phyloP scores from a whole-genome alignment of 2,888 invertebrate genomes.

The Mythimna pallens region DNA sequence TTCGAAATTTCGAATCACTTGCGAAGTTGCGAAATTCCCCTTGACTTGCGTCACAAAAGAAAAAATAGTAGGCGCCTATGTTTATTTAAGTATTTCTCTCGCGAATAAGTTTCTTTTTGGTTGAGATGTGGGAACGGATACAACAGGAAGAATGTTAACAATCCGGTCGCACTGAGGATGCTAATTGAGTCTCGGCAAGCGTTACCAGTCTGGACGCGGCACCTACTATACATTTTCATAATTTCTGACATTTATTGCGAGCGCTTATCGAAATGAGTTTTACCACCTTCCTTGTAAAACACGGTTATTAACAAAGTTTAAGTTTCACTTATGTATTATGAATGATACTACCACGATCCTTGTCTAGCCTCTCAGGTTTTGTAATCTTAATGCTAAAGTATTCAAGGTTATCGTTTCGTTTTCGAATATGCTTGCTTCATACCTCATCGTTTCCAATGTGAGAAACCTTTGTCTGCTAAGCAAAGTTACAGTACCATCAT shows the following conservation, averaged over 20 bases:
- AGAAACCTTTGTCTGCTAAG: no score
- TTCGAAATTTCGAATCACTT: conserved; percentile 65
- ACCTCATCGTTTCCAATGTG: no score
- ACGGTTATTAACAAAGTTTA: neutral
- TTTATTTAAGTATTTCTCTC: conserved; percentile 70
- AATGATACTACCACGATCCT: neutral
- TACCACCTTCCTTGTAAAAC: conserved; percentile 12
- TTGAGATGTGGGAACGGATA: conserved; percentile 77
- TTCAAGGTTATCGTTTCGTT: neutral
- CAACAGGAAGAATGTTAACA: conserved; percentile 81
- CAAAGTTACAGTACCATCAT: no score
- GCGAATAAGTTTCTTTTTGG: conserved; percentile 71
- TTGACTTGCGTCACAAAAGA: conserved; percentile 64
- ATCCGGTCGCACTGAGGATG: conserved; percentile 80
- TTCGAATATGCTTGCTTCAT: neutral
- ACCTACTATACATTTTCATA: conserved; percentile 73
- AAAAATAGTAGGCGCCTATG: conserved; percentile 67
- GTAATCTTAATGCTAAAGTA: neutral
- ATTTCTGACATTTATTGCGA: conserved; percentile 43
- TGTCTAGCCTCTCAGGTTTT: neutral
- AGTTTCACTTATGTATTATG: conserved; percentile 6
- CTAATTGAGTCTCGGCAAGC: conserved; percentile 81
- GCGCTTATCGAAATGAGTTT: conserved; percentile 40
- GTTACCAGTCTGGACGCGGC: conserved; percentile 72
- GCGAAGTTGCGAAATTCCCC: conserved; percentile 73